These are phyloP conservation scores for Ditula angustiorana DNA, from an alignment of 2,888 invertebrate species.

Conservation along the genomic window DNA sequence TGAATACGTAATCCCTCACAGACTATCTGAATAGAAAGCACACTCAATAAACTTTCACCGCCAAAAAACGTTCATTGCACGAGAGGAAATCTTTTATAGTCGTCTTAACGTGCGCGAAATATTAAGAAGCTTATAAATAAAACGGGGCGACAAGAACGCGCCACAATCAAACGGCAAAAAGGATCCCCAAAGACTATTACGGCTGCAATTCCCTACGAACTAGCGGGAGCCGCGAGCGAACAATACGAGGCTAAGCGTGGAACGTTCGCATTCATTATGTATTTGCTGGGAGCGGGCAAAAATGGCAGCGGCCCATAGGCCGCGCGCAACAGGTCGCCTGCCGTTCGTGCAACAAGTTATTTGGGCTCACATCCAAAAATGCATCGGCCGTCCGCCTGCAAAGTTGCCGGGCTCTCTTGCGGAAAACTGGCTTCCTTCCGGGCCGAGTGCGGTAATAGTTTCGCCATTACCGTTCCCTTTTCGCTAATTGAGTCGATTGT, in stretches of 20 bases:
- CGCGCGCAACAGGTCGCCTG: conserved; percentile 74
- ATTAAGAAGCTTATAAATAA: conserved; percentile 35
- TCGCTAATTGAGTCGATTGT: conserved; percentile 46
- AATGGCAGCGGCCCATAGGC: conserved; percentile 67
- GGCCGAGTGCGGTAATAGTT: conserved; percentile 52
- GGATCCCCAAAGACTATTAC: conserved; percentile 33
- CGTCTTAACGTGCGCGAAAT: conserved; percentile 29
- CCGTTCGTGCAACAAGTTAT: conserved; percentile 80
- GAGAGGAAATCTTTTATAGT: conserved; percentile 25
- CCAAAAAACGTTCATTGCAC: conserved; percentile 16
- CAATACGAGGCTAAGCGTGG: conserved; percentile 70
- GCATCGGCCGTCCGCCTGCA: conserved; percentile 70
- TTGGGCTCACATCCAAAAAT: conserved; percentile 84
- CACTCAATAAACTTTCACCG: conserved; percentile 1
- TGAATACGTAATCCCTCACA: conserved; percentile 21
- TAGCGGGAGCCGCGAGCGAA: conserved; percentile 52
- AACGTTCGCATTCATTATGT: conserved; percentile 81
- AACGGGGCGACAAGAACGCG: conserved; percentile 14
- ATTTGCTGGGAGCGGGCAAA: conserved; percentile 77
- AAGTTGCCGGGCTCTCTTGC: conserved; percentile 58
- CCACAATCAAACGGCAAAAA: conserved; percentile 25
- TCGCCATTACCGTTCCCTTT: conserved; percentile 46
- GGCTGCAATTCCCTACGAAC: conserved; percentile 37
- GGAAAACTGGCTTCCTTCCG: conserved; percentile 65
- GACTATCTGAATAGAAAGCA: conserved; percentile 18